Evolutionary conservation across 1,140 invertebrate genomes (phyloP).

Genomic region (Orussus abietinus): DNA sequence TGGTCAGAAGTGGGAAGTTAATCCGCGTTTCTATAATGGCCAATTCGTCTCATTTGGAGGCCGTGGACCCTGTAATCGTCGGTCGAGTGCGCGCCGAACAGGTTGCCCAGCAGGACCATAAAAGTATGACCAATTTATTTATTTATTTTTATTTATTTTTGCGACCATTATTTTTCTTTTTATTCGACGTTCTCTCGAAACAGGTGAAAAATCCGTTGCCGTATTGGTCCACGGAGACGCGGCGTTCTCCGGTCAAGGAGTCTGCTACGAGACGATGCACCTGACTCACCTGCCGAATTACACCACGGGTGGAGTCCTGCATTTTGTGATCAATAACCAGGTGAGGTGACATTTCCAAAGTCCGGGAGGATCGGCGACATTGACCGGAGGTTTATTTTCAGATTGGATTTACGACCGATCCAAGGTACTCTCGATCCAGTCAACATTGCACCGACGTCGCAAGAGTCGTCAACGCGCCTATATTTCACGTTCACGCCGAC

Average conservation of each 20-base stretch:
- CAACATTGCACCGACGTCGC: conserved; percentile 74
- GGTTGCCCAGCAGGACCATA: conserved; percentile 72
- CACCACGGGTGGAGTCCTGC: conserved; percentile 83
- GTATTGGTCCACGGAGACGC: conserved; percentile 87
- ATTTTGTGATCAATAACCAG: conserved; percentile 90
- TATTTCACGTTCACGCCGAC: conserved; percentile 93
- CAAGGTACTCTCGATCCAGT: conserved; percentile 66
- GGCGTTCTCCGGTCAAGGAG: conserved; percentile 83
- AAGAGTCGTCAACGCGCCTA: conserved; percentile 82
- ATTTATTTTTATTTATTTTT: too few relatives aligned
- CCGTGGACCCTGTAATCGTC: conserved; percentile 78
- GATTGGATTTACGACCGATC: conserved; percentile 88
- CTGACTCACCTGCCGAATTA: conserved; percentile 81
- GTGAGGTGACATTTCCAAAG: conserved; percentile 38
- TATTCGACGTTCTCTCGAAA: conserved; percentile 4
- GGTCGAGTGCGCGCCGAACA: conserved; percentile 85
- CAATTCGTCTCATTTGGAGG: conserved; percentile 90
- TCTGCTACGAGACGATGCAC: conserved; percentile 86
- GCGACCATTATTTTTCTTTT: too few relatives aligned
- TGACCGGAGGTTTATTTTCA: conserved; percentile 32
- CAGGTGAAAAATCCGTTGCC: conserved; percentile 58
- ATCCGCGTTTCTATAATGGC: conserved; percentile 79
- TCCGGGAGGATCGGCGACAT: not conserved
- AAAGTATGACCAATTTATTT: conserved; percentile 55
- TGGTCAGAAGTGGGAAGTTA: conserved; percentile 67